Conservation (phyloP, 2,888 invertebrate genomes). For the Labia minor region DNA sequence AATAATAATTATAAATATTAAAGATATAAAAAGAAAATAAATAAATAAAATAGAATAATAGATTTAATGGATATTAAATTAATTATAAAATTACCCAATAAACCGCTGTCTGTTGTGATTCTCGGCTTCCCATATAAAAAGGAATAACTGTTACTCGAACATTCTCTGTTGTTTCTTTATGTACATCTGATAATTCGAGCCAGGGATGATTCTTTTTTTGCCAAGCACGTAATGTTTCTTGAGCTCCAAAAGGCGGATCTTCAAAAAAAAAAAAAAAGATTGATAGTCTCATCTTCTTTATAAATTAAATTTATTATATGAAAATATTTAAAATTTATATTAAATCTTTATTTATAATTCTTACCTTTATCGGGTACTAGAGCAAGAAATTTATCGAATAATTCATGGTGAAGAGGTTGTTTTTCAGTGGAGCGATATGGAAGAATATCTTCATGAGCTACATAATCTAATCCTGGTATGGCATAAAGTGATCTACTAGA, state of each 20-base stretch:
- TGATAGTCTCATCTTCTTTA: neutral
- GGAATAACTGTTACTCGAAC: slow-evolving; percentile 96
- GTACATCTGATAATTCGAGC: slow-evolving; percentile 92
- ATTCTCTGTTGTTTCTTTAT: slow-evolving; percentile 93
- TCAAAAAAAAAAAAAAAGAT: slow-evolving; percentile 25
- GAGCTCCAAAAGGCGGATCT: slow-evolving; percentile 78
- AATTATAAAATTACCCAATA: slow-evolving; percentile 61
- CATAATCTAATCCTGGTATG: slow-evolving; percentile 94
- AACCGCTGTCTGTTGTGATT: slow-evolving; percentile 80
- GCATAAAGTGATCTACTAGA: slow-evolving; percentile 90
- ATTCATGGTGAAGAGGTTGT: slow-evolving; percentile 84
- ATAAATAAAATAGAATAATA: neutral
- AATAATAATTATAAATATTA: slow-evolving; percentile 14
- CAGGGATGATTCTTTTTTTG: slow-evolving; percentile 96
- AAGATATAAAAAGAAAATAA: neutral
- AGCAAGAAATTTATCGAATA: slow-evolving; percentile 89
- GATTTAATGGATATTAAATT: slow-evolving; percentile 15
- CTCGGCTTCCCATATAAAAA: slow-evolving; percentile 92
- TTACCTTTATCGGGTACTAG: slow-evolving; percentile 65
- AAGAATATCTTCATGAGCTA: slow-evolving; percentile 93
- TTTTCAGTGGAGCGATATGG: slow-evolving; percentile 85
- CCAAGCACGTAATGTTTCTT: slow-evolving; percentile 88
- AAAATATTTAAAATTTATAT: neutral
- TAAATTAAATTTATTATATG: neutral
- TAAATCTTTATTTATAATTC: slow-evolving; percentile 19